phyloP scores from a whole-genome alignment of 2,113 vertebrate genomes.

The Muntiacus reevesi region DNA sequence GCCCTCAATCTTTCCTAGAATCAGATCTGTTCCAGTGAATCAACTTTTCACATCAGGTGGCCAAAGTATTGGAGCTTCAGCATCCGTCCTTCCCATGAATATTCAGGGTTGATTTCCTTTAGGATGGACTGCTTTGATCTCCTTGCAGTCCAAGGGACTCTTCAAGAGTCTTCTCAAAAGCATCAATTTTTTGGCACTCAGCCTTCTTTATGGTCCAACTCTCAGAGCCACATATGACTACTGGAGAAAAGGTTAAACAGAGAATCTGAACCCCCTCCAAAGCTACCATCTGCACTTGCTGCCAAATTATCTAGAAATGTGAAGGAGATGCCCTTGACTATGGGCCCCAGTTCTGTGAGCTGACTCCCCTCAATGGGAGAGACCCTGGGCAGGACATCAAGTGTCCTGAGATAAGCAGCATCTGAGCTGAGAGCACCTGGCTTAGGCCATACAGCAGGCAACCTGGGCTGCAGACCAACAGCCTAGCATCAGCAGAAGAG shows the following conservation, averaged over 20 bases:
- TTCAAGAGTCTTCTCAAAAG: neutral
- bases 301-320: neutral
- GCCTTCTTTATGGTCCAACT: neutral
- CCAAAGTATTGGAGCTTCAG: neutral
- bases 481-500: neutral
- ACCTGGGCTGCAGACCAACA: neutral
- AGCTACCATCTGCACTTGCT: neutral
- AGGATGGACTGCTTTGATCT: neutral
- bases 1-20: neutral
- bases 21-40: neutral
- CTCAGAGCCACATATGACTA: neutral
- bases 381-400: neutral
- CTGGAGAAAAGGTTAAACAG: neutral
- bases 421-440: too few relatives aligned
- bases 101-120: neutral
- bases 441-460: neutral
- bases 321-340: fast-evolving
- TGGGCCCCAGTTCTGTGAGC: neutral
- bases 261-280: neutral
- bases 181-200: neutral
- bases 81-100: neutral
- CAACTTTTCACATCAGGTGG: neutral
- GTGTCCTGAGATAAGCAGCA: neutral
- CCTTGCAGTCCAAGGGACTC: neutral
- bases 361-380: neutral